Percentiles rank a stretch among this genome's conserved stretches.
Evolutionary conservation across 2,113 vertebrate genomes (phyloP).

Genomic region (Protobothrops mucrosquamatus): DNA sequence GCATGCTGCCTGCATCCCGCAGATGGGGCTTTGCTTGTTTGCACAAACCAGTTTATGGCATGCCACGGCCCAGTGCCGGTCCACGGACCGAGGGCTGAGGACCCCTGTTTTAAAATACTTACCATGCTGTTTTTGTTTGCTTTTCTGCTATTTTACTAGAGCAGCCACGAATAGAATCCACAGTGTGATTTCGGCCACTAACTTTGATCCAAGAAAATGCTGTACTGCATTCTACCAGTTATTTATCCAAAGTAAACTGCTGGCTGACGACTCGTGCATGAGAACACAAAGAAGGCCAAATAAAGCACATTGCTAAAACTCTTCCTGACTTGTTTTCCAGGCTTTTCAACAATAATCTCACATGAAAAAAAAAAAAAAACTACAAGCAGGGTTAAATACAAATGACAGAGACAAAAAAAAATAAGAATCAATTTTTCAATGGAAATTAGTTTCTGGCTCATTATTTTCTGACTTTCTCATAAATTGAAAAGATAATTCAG

Average conservation of each 20-base stretch:
- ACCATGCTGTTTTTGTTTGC: neutral
- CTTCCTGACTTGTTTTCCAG: neutral
- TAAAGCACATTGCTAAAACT: conserved; percentile 4
- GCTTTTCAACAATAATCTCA: conserved; percentile 39
- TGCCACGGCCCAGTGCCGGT: too few relatives aligned
- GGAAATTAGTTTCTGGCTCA: neutral
- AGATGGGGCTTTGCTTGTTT: neutral
- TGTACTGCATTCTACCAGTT: conserved; percentile 21
- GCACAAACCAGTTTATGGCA: too few relatives aligned
- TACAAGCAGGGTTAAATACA: neutral
- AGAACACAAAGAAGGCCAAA: conserved; percentile 19
- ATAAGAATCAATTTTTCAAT: neutral
- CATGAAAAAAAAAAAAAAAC: conserved; percentile 25
- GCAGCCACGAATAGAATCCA: neutral
- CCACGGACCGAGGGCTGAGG: too few relatives aligned
- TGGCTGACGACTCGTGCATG: conserved; percentile 52
- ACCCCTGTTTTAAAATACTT: neutral
- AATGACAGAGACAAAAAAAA: neutral
- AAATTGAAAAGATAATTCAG: neutral
- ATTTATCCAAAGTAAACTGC: conserved; percentile 56
- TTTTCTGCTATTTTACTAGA: neutral
- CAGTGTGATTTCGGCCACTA: neutral
- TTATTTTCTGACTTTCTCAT: conserved; percentile 4
- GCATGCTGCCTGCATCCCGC: neutral
- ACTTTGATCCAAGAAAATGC: conserved; percentile 45